Percentiles rank a stretch among this genome's conserved stretches.
These are phyloP conservation scores for Genyomyrus donnyi DNA, from an alignment of 2,113 vertebrate species.

Conservation along the genomic window DNA sequence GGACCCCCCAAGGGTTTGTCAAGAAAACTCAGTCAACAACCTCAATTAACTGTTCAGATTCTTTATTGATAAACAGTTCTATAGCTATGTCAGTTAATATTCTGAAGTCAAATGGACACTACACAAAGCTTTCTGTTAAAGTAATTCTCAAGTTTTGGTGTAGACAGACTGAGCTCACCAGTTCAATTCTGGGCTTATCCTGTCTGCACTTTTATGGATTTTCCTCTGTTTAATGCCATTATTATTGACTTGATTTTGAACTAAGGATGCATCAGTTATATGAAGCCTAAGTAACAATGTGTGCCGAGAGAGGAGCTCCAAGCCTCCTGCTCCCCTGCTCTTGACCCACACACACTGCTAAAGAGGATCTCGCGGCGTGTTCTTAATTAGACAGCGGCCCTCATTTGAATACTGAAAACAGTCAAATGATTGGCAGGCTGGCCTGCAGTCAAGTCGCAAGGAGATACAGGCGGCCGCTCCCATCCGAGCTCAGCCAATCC, in stretches of 20 bases:
- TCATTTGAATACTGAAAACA: slow-evolving; percentile 35
- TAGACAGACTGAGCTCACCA: background rate
- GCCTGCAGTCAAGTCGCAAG: slow-evolving; percentile 56
- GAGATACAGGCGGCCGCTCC: slow-evolving; percentile 49
- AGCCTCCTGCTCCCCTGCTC: background rate
- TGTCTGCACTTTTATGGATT: background rate
- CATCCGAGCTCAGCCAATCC: slow-evolving; percentile 35
- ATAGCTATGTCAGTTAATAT: background rate
- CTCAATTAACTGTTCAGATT: background rate
- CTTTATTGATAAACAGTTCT: background rate
- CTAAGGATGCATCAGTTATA: background rate
- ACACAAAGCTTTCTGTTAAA: background rate
- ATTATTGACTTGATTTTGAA: background rate
- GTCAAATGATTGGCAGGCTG: slow-evolving; percentile 59
- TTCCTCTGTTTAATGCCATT: background rate
- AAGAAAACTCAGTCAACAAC: background rate
- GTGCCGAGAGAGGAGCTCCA: too few relatives aligned
- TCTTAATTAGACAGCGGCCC: slow-evolving; percentile 27
- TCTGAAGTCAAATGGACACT: background rate
- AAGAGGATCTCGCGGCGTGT: background rate
- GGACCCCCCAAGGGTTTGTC: background rate
- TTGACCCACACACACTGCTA: background rate
- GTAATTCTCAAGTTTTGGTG: background rate
- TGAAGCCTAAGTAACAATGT: background rate
- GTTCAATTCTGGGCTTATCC: background rate